A percentile compares a stretch with the other conserved stretches of the same genome.
phyloP scores from a whole-genome alignment of 2,888 invertebrate species.

The Sialis fuliginosa region DNA sequence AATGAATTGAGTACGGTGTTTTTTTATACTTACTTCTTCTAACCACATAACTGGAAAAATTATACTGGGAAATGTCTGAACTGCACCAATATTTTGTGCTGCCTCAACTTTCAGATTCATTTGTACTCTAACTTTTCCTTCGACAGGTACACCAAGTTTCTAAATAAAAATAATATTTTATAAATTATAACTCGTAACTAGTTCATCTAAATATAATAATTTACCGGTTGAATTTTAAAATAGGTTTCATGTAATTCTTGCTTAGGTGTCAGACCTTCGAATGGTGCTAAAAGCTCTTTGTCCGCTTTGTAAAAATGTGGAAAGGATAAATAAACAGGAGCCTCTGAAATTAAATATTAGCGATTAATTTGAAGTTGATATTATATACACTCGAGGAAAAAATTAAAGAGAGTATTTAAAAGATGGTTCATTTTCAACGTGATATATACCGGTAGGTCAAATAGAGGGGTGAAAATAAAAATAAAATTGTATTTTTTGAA shows the following conservation, averaged over 20 bases:
- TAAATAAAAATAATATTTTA: slow-evolving; percentile 19
- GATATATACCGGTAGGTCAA: no score
- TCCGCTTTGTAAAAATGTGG: slow-evolving; percentile 80
- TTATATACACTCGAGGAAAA: no score
- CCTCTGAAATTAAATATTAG: slow-evolving; percentile 36
- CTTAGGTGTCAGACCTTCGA: slow-evolving; percentile 55
- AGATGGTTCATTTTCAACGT: no score
- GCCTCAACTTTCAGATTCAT: slow-evolving; percentile 64
- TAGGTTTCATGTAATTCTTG: slow-evolving; percentile 54
- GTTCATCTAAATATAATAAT: slow-evolving; percentile 12
- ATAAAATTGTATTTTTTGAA: no score
- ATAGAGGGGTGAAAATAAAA: no score
- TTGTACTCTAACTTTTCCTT: slow-evolving; percentile 66
- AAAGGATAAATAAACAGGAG: slow-evolving; percentile 75
- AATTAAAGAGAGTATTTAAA: no score
- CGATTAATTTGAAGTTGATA: slow-evolving; percentile 3
- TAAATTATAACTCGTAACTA: background rate
- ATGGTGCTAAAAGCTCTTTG: slow-evolving; percentile 40
- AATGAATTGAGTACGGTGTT: no score
- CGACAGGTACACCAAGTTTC: slow-evolving; percentile 73
- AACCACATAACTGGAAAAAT: slow-evolving; percentile 80
- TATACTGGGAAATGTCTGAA: slow-evolving; percentile 59
- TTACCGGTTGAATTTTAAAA: slow-evolving; percentile 74
- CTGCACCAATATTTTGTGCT: slow-evolving; percentile 50
- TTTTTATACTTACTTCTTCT: slow-evolving; percentile 44